Evolutionary conservation across 2,113 vertebrate genomes (phyloP).

Genomic region (Agelaius phoeniceus): DNA sequence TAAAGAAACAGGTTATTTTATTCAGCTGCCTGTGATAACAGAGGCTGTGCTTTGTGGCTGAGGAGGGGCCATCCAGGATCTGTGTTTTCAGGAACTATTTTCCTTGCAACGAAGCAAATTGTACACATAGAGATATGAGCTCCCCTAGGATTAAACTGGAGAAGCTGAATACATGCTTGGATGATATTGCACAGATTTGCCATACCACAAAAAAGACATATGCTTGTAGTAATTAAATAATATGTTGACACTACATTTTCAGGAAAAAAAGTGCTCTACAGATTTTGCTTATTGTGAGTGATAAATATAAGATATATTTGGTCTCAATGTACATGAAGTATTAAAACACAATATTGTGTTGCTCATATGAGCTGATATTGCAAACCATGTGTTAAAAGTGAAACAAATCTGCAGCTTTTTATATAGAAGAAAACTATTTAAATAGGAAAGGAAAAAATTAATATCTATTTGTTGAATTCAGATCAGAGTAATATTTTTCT

Average conservation of each 20-base stretch:
- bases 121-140: rapidly evolving
- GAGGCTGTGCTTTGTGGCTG: neutral
- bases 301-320: neutral
- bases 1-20: neutral
- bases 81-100: neutral
- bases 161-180: neutral
- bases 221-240: neutral
- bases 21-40: neutral
- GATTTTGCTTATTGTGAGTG: neutral
- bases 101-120: neutral
- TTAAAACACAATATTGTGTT: neutral
- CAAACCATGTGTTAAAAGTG: neutral
- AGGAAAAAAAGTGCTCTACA: neutral
- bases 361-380: neutral
- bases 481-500: neutral
- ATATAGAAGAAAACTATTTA: neutral
- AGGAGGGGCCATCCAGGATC: neutral
- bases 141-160: neutral
- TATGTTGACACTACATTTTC: neutral
- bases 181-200: neutral
- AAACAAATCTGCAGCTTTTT: neutral
- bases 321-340: neutral
- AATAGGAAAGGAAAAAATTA: neutral
- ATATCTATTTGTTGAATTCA: neutral
- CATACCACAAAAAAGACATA: neutral